Evolutionary conservation across 2,888 invertebrate species (phyloP), one percentile per base, ranked within the genome.

Genomic region (Oscheius onirici): DNA sequence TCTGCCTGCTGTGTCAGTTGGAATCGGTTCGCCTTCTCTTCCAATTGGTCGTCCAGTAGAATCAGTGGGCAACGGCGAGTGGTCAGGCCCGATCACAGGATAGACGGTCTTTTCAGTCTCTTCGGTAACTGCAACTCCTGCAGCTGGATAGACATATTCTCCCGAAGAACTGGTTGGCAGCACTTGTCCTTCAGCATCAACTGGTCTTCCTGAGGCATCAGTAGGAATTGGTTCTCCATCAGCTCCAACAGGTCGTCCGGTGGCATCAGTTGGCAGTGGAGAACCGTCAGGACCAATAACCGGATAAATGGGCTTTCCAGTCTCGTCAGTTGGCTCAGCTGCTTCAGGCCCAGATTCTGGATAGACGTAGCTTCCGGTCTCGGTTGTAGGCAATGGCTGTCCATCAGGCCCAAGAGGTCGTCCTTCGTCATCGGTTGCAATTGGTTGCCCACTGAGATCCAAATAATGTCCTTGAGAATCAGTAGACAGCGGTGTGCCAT

Each of bases 281-380:
- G 52, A 68, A 22, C 76, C 77, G 43, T 63, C 70, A n/a, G 61
- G 55, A 10, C 28, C 22, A 11, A 46, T 26, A 24, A 54, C 22
- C 6, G 49, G 49, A 2, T 20, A 17, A 43, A 76, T 34, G 22
- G 63, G 61, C 17, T 58, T 24, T 15, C 73, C 72, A 41, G 22
- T 60, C 0, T 76, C 72, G 61, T 77, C 78, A n/a, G 75, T 77
- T 13, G 76, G 77, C 34, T 54, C 22, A 60, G 76, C 79, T 51
- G 78, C 75, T 40, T 74, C 26, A 2, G 41, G 2, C 26, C 73
- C 81, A 43, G 20, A 13, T 17, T 61, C 68, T 26, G 71, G 74
- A 63, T 70, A 58, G 57, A 73, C 46, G 43, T 66, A n/a, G 58
- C 46, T 57, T 63, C 73, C 34, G 34, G n/a, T 41, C 1, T 41